These are phyloP conservation scores for Idaea biselata DNA, from an alignment of 2,888 invertebrate species.

Conservation along the genomic window DNA sequence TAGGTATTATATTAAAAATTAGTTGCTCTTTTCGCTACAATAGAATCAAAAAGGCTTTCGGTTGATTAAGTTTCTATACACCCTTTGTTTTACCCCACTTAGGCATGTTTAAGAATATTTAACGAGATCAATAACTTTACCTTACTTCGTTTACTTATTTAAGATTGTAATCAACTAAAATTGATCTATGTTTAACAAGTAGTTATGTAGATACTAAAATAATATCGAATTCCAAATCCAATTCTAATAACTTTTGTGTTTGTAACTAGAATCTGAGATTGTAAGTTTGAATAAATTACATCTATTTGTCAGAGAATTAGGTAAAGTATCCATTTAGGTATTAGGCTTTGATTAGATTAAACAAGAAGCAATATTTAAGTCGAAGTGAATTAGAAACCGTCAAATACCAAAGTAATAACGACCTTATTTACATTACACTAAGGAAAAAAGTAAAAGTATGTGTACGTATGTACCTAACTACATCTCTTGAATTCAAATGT, in stretches of 20 bases:
- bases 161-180: background rate
- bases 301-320: background rate
- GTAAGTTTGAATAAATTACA: background rate
- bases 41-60: too few relatives aligned
- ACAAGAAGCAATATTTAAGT: background rate
- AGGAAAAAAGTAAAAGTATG: background rate
- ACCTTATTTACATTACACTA: background rate
- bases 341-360: background rate
- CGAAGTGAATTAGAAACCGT: background rate
- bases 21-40: too few relatives aligned
- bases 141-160: background rate
- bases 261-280: background rate
- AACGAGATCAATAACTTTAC: slow-evolving; percentile 6
- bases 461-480: background rate
- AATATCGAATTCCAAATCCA: background rate
- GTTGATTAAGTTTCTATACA: background rate
- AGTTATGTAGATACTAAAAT: background rate
- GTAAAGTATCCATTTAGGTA: background rate
- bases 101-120: background rate
- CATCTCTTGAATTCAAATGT: background rate
- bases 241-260: background rate
- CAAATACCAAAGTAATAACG: too few relatives aligned
- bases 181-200: background rate
- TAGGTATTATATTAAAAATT: background rate
- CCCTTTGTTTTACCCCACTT: background rate